Evolutionary conservation across 2,888 invertebrate species (phyloP), one percentile per base, ranked within the genome.

Genomic region (Glomeris marginata): DNA sequence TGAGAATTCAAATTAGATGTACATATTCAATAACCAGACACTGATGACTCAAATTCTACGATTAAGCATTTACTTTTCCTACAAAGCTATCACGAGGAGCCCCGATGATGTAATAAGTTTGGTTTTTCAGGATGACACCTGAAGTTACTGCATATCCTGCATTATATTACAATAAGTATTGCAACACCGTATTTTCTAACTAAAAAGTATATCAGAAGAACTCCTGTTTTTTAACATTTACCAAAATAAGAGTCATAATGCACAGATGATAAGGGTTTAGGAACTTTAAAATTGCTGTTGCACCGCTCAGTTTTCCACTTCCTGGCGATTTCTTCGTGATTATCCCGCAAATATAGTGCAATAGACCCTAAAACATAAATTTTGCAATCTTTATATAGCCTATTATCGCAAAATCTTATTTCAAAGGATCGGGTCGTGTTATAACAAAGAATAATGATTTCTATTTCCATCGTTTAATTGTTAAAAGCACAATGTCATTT

Each of bases 41-140:
- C 28, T 4, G 46, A 18, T n/a, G 2, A 47, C n/a, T 5, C 3
- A 3, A 28, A 28, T 28, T 3, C 28, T 42, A 4, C 2, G 13
- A 42, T n/a, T 6, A 44, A 1, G 3, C 11, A 33, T 13, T 13
- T 43, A 53, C 73, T 49, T 51, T 55, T 16, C 67, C 66, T 10
- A 52, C 45, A 11, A 59, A 38, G 1, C 69, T 55, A 28, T 58
- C 70, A 45, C 75, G 64, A 0, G 77, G 77, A 6, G 75, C 74
- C 11, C 74, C 73, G 0, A 71, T 71, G 1, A 74, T 70, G 46
- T 72, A 73, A 1, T 72, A 63, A 0, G 59, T 56, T 2, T 55
- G 57, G 0, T 66, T 64, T 40, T 64, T 49, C 43, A 59, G 60
- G 51, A 65, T 63, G 47, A 43, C 41, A 16, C 66, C 65, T 4